phyloP scores from a whole-genome alignment of 2,797 vertebrate genomes.

The Poeciliopsis paucimaculata region DNA sequence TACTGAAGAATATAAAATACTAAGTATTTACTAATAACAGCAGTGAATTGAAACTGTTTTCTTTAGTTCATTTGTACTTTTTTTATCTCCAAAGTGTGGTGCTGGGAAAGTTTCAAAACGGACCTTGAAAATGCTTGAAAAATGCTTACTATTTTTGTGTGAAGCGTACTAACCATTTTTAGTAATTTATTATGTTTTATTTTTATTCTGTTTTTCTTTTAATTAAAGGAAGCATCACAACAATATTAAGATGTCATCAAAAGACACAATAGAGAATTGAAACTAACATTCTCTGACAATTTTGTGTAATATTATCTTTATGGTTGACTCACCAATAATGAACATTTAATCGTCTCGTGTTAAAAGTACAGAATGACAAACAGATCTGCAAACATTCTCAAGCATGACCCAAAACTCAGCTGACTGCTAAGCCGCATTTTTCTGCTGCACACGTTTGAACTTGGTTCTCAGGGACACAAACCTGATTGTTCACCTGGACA shows the following conservation, averaged over 20 bases:
- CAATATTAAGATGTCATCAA: neutral
- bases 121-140: too few relatives aligned
- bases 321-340: neutral
- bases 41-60: too few relatives aligned
- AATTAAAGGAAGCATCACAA: neutral
- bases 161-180: too few relatives aligned
- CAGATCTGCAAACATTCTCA: neutral
- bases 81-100: too few relatives aligned
- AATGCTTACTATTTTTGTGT: too few relatives aligned
- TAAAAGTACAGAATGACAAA: neutral
- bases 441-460: neutral
- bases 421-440: neutral
- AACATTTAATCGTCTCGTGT: neutral
- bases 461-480: constrained; percentile 48
- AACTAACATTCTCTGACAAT: neutral
- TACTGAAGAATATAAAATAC: too few relatives aligned
- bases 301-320: neutral
- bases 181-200: too few relatives aligned
- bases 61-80: too few relatives aligned
- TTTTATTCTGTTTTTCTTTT: too few relatives aligned
- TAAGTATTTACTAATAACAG: too few relatives aligned
- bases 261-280: neutral
- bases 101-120: too few relatives aligned
- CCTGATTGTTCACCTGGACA: constrained; percentile 49
- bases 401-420: neutral